Evolutionary conservation across 2,113 vertebrate species (phyloP), one percentile per base, ranked within the genome.

Genomic region (Patagioenas fasciata): DNA sequence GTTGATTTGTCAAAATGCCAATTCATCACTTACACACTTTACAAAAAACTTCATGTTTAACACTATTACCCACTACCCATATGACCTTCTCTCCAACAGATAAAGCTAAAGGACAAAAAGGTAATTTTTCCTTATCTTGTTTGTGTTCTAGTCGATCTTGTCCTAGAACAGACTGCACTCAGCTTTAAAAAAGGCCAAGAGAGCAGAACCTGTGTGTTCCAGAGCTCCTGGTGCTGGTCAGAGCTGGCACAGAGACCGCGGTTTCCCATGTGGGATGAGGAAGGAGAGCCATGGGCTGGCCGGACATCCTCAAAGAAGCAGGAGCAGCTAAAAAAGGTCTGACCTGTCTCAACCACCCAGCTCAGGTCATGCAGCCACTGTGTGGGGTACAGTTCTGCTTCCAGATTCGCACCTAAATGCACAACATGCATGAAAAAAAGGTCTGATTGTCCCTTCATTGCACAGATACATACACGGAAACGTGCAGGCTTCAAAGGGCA

Each of bases 81-180:
- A 66, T 1, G 71, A 93, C 79, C 80, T 93, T 89, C 73, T 77
- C 81, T 53, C 28, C 54, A 48, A 20, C 9, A 89, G 81, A 87
- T 64, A 77, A 87, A 91, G 73, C 40, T 58, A 36, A 93, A 97
- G 89, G 87, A 96, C 85, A 93, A n/a, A 86, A 92, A 93, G 94
- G 74, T 85, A 80, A 94, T 90, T 96, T 91, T 84, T 87, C 77
- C 79, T 93, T 86, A 71, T 95, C 78, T 89, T 88, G 93, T 92
- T 84, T 92, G 89, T 67, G 90, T 92, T 94, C 56, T 81, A 48
- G 86, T 84, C 5, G 3, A 93, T 95, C 92, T 77, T 84, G 80
- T 95, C 67, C 80, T 80, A 74, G 86, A 40, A 67, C 60, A 71
- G 88, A 61, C 8, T 70, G 71, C 23, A 62, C 31, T 83, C 31